Conservation (phyloP, 2,113 vertebrate species). For the Brachionichthys hirsutus region DNA sequence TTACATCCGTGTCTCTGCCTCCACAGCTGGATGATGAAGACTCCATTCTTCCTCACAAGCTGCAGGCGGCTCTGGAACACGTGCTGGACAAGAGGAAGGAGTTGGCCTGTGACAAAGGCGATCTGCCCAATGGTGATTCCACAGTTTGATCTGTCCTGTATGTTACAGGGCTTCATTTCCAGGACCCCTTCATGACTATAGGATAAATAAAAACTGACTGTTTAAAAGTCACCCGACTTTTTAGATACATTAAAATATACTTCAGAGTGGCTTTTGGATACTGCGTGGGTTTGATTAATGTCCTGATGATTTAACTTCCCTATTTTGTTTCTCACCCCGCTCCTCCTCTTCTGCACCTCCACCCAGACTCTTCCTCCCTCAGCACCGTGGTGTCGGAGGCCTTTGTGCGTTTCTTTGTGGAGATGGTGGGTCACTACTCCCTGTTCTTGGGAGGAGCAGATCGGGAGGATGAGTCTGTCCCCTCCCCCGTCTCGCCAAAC, state of each 20-base stretch:
- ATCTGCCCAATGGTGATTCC: slow-evolving; percentile 74
- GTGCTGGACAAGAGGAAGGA: slow-evolving; percentile 91
- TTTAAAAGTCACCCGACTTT: no score
- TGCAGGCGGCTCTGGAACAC: slow-evolving; percentile 90
- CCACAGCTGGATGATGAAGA: slow-evolving; percentile 93
- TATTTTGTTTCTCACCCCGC: neutral
- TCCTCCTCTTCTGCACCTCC: neutral
- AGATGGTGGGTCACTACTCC: slow-evolving; percentile 86
- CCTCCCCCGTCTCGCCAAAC: slow-evolving; percentile 64
- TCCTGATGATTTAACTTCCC: neutral
- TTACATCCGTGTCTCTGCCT: slow-evolving; percentile 11
- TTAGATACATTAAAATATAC: no score
- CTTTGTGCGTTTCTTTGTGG: slow-evolving; percentile 95
- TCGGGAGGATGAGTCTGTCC: slow-evolving; percentile 82
- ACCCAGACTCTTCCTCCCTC: slow-evolving; percentile 78
- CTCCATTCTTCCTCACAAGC: slow-evolving; percentile 93
- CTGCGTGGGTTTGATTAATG: no score
- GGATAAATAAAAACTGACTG: neutral
- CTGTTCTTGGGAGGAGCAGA: slow-evolving; percentile 84
- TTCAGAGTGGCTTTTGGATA: no score
- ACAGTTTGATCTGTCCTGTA: neutral
- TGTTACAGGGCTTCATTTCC: no score
- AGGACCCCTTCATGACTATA: no score
- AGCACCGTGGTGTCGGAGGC: slow-evolving; percentile 90
- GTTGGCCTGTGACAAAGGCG: slow-evolving; percentile 84